Conservation (phyloP, 2,888 invertebrate species). For the Zele albiditarsus region DNA sequence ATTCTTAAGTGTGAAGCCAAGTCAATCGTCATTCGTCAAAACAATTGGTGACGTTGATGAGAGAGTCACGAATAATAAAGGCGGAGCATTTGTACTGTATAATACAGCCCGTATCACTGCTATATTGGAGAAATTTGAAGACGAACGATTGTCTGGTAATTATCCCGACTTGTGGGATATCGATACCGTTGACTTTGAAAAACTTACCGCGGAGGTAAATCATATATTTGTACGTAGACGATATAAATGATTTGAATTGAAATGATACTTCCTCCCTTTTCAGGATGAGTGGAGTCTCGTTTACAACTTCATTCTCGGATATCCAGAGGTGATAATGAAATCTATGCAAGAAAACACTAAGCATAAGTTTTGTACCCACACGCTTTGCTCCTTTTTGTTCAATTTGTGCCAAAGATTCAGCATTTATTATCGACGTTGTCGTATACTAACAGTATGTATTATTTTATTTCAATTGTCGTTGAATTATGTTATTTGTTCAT, state of each 20-base stretch:
- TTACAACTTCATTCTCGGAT: slow-evolving; percentile 80
- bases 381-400: slow-evolving; percentile 79
- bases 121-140: slow-evolving; percentile 78
- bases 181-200: slow-evolving; percentile 77
- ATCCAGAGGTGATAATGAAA: slow-evolving; percentile 77
- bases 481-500: slow-evolving; percentile 13
- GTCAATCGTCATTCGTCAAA: slow-evolving; percentile 76
- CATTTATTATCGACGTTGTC: slow-evolving; percentile 82
- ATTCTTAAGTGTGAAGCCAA: slow-evolving; percentile 80
- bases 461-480: slow-evolving; percentile 23
- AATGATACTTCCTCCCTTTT: slow-evolving; percentile 56
- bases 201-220: slow-evolving; percentile 80
- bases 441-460: slow-evolving; percentile 80
- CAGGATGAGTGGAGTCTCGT: slow-evolving; percentile 87
- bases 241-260: slow-evolving; percentile 7
- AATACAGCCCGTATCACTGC: slow-evolving; percentile 84
- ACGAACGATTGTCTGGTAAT: slow-evolving; percentile 74
- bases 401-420: slow-evolving; percentile 80
- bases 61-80: slow-evolving; percentile 75
- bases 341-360: slow-evolving; percentile 74
- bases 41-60: slow-evolving; percentile 66
- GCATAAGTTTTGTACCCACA: slow-evolving; percentile 78
- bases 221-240: not conserved
- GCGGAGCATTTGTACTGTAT: slow-evolving; percentile 84
- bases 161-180: slow-evolving; percentile 79